Conservation (phyloP, 2,797 vertebrate genomes). For the Girardinus metallicus region DNA sequence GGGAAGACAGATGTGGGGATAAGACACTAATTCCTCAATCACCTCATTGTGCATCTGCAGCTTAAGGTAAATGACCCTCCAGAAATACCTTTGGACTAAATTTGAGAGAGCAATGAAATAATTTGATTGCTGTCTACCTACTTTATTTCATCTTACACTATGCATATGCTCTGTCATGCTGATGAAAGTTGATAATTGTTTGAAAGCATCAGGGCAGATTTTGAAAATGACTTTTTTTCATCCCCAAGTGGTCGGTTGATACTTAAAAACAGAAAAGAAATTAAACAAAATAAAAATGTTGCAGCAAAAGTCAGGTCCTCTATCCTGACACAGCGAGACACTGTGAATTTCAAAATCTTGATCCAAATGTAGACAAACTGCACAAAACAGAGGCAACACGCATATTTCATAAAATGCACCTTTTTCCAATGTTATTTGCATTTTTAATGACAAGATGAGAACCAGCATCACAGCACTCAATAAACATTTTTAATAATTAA, state of each 20-base stretch:
- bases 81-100: neutral
- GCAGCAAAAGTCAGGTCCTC: neutral
- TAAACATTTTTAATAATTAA: neutral
- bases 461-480: neutral
- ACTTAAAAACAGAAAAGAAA: neutral
- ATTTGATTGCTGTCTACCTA: neutral
- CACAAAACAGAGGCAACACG: neutral
- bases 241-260: neutral
- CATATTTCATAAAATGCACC: neutral
- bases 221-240: neutral
- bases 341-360: neutral
- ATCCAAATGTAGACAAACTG: neutral
- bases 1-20: conserved; percentile 3
- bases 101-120: neutral
- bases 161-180: neutral
- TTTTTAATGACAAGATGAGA: neutral
- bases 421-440: neutral
- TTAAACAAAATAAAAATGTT: neutral
- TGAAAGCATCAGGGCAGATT: neutral
- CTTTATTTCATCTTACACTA: neutral
- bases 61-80: neutral
- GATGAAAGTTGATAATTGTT: neutral
- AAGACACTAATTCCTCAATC: neutral
- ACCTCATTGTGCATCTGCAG: neutral
- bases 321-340: neutral